Base-by-base conservation (phyloP, 2,888 invertebrate species). In the Hydriomena furcata region DNA sequence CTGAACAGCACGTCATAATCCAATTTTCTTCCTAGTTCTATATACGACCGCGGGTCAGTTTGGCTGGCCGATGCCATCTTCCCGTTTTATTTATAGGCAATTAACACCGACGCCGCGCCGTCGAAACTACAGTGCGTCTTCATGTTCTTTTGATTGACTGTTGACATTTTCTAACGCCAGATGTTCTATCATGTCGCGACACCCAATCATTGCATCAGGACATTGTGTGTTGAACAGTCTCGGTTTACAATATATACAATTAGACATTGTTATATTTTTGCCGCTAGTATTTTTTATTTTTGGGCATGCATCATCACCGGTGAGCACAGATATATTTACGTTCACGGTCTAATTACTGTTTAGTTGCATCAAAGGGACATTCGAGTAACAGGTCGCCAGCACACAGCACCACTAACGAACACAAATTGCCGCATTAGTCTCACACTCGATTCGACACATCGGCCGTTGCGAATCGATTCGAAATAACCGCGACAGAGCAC, bases 131-230 rank as follows among this genome's bases (percentile, higher is more conserved):
- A 60, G 60, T 38, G 36, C 47, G 44, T 52, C 68, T 70, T 71
- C 66, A 68, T 71, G 76, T 71, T 64, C 66, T 70, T 81, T 81
- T 82, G 78, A 84, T 84, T 73, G 79, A 76, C 77, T 79, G 82
- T 76, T 82, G 82, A 84, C 81, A 81, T 77, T 76, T 73, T 61
- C 60, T 56, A 64, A 65, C 60, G 61, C 55, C 60, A 57, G 55
- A 45, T 56, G 61, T 66, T 66, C 55, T 49, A 51, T 49, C 52
- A 44, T 24, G 54, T 48, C 52, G 42, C 37, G 52, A 36, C 47
- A 21, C 41, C 52, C 42, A 57, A 43, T 32, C 30, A 8, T 25
- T 27, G 13, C 32, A 27, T 32, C 25, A 51, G n/a, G n/a, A n/a
- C n/a, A n/a, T n/a, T n/a, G n/a, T n/a, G n/a, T n/a, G 51, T 17